A percentile compares a stretch with the other conserved stretches of the same genome.
phyloP scores from a whole-genome alignment of 2,113 vertebrate species.

The Phoxinus phoxinus region DNA sequence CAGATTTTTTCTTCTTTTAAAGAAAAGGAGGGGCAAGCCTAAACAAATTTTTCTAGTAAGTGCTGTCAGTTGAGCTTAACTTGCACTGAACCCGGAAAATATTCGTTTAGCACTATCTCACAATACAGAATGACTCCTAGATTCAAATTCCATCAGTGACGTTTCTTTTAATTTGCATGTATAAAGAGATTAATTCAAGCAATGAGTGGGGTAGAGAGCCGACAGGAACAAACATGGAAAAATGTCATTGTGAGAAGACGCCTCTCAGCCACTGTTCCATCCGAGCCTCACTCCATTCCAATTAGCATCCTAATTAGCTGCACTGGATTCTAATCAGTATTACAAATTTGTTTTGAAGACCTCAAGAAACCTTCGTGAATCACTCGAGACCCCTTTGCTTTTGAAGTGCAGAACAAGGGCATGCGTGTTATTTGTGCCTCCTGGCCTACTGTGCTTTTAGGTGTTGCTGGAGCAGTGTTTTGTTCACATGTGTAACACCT shows the following conservation, averaged over 20 bases:
- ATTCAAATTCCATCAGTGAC: neutral
- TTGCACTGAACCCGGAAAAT: neutral
- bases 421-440: conserved; percentile 4
- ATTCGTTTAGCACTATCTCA: neutral
- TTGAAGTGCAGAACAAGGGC: conserved; percentile 44
- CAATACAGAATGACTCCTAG: neutral
- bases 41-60: neutral
- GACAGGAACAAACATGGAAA: conserved; percentile 30
- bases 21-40: neutral
- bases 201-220: conserved; percentile 7
- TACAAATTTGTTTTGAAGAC: conserved; percentile 49
- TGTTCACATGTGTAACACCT: neutral
- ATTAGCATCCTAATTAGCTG: conserved; percentile 42
- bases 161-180: conserved; percentile 12
- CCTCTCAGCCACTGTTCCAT: conserved; percentile 39
- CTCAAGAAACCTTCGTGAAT: conserved; percentile 25
- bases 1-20: neutral
- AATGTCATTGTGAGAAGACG: conserved; percentile 38
- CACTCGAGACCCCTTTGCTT: conserved; percentile 30
- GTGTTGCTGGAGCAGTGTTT: conserved; percentile 6
- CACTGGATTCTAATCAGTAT: conserved; percentile 42
- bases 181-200: conserved; percentile 13
- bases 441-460: conserved; percentile 2
- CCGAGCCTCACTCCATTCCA: conserved; percentile 13
- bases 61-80: neutral